Conservation (phyloP, 2,888 invertebrate species). For the Pseudococcus longispinus region DNA sequence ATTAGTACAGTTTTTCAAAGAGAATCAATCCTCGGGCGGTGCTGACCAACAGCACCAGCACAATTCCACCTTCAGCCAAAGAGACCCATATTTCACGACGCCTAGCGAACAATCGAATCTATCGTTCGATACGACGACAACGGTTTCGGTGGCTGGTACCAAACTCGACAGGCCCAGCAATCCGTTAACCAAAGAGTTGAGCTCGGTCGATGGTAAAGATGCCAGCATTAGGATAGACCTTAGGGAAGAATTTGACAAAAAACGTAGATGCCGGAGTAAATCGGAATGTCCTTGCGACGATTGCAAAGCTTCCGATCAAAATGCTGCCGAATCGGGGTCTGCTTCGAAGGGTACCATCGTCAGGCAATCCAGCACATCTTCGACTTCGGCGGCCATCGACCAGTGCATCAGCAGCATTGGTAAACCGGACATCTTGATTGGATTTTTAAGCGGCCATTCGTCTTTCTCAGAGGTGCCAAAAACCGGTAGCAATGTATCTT, state of each 20-base stretch:
- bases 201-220: constrained; percentile 42
- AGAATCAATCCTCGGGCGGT: background rate
- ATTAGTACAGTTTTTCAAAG: constrained; percentile 47
- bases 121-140: constrained; percentile 38
- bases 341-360: background rate
- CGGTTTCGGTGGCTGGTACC: background rate
- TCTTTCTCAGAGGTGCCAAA: constrained; percentile 36
- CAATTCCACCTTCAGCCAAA: constrained; percentile 42
- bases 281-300: background rate
- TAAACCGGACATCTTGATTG: constrained; percentile 47
- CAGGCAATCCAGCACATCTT: background rate
- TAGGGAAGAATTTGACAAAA: background rate
- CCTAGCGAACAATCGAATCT: constrained; percentile 50
- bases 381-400: background rate
- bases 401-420: constrained; percentile 26
- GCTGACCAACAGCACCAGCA: background rate
- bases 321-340: background rate
- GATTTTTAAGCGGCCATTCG: constrained; percentile 50
- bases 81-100: constrained; percentile 45
- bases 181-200: constrained; percentile 58
- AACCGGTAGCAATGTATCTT: constrained; percentile 66
- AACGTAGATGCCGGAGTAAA: background rate
- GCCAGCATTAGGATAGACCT: background rate
- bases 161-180: constrained; percentile 57
- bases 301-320: constrained; percentile 31